Evolutionary conservation across 2,888 invertebrate genomes (phyloP), one percentile per base, ranked within the genome.

Genomic region (Clepsis dumicolana): DNA sequence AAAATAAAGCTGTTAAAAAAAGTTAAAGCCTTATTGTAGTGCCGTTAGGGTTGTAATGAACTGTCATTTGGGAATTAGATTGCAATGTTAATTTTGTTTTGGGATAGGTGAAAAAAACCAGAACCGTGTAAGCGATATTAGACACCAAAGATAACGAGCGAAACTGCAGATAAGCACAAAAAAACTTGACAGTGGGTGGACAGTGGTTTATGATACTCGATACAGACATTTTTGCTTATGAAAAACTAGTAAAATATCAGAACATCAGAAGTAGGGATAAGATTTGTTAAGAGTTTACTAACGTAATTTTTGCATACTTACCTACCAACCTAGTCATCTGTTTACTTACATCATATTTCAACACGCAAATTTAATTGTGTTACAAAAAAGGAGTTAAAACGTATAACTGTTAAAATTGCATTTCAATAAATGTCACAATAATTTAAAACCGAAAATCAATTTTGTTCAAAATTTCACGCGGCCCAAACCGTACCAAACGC

Each of bases 391-490:
- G n/a, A n/a, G n/a, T n/a, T n/a, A 21, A 12, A 41, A 59, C 0
- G 21, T 38, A 27, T 48, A 57, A 25, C 32, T 18, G 35, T 66
- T 53, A 56, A 56, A 62, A 38, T 63, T 38, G 24, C 24, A 57
- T 57, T 62, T 67, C 27, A 63, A 62, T 41, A 61, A 50, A 16
- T 21, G 25, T 53, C 24, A 57, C n/a, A 35, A 50, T 56, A 35
- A 56, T 62, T 44, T 50, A 8, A 32, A 56, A 57, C 52, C 68
- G 44, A 41, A 59, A 68, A 68, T 52, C 52, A 64, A 63, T 68
- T 59, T 25, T 64, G 29, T 68, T 32, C 14, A 57, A 44, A 70
- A 70, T 70, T 70, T 70, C 70, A 70, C 65, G 52, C 21, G 54
- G 61, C 61, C 4, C 60, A 62, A 57, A 70, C 69, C 32, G 54